phyloP scores from a whole-genome alignment of 1,140 invertebrate species.

The Augochlora pura region DNA sequence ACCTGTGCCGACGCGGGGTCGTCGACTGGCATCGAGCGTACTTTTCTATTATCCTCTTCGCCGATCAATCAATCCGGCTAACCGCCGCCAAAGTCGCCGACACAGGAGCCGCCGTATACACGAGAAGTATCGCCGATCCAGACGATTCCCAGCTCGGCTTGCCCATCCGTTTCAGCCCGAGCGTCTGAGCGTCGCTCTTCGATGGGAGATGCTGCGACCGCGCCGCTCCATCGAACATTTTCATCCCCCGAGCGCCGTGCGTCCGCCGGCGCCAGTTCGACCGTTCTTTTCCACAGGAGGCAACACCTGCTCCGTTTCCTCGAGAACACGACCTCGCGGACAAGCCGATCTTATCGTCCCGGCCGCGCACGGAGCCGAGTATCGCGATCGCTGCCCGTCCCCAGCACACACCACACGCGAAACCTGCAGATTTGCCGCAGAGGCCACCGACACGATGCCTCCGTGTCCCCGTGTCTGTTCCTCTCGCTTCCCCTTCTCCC shows the following conservation, averaged over 20 bases:
- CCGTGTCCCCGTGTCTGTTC: slow-evolving; percentile 57
- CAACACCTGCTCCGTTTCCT: not conserved
- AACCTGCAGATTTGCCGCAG: slow-evolving; percentile 71
- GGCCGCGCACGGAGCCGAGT: too few relatives aligned
- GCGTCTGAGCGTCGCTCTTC: too few relatives aligned
- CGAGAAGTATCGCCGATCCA: too few relatives aligned
- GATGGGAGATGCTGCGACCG: slow-evolving; percentile 11
- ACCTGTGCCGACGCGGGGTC: slow-evolving; percentile 49
- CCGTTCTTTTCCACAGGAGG: not conserved
- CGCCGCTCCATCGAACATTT: slow-evolving; percentile 39
- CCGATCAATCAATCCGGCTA: slow-evolving; percentile 58
- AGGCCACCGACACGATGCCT: slow-evolving; percentile 66
- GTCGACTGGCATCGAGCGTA: slow-evolving; percentile 60
- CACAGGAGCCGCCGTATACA: too few relatives aligned
- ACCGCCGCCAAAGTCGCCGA: not conserved
- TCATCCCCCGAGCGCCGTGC: slow-evolving; percentile 39
- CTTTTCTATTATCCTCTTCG: slow-evolving; percentile 44
- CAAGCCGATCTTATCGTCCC: too few relatives aligned
- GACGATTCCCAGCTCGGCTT: too few relatives aligned
- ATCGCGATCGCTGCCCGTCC: not conserved
- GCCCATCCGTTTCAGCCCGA: too few relatives aligned
- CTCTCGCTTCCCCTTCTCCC: slow-evolving; percentile 49
- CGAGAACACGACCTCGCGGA: not conserved
- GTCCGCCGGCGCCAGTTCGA: not conserved
- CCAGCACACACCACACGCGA: slow-evolving; percentile 32